Evolutionary conservation across 2,797 vertebrate species (phyloP).

Genomic region (Siniperca scherzeri): DNA sequence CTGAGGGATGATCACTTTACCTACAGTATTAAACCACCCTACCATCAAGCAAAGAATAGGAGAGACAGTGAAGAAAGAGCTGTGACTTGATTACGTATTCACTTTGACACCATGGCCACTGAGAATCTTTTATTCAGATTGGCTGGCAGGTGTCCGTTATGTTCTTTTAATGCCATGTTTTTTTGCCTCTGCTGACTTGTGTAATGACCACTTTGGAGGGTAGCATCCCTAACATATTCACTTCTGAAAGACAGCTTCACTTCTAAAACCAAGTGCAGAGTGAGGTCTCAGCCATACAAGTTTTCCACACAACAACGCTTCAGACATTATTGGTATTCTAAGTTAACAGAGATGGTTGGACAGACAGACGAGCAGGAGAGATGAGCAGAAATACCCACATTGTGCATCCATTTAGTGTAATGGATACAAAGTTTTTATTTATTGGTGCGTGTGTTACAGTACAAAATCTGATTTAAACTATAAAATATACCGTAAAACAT

Average conservation of each 20-base stretch:
- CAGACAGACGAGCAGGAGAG: not conserved
- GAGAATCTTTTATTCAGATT: constrained; percentile 3
- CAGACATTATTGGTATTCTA: constrained; percentile 5
- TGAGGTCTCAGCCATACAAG: not conserved
- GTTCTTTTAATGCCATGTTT: not conserved
- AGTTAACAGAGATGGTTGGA: not conserved
- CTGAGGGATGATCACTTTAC: not conserved
- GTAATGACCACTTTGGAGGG: not conserved
- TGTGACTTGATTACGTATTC: constrained; percentile 5
- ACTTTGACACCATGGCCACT: not conserved
- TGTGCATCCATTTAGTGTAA: constrained; percentile 23
- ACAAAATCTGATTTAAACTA: too few relatives aligned
- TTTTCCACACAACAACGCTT: not conserved
- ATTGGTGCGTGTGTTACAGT: not conserved
- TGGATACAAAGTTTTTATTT: constrained; percentile 34
- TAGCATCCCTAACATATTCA: not conserved
- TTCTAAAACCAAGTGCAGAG: not conserved
- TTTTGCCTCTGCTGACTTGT: not conserved
- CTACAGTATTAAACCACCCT: constrained; percentile 6
- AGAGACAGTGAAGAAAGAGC: not conserved
- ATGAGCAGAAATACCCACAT: not conserved
- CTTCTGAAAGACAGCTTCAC: not conserved
- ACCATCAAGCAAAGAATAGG: not conserved
- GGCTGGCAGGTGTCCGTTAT: not conserved
- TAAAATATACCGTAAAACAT: too few relatives aligned